These are phyloP conservation scores for Dreissena rostriformis DNA, from an alignment of 1,140 invertebrate species.

Conservation along the genomic window DNA sequence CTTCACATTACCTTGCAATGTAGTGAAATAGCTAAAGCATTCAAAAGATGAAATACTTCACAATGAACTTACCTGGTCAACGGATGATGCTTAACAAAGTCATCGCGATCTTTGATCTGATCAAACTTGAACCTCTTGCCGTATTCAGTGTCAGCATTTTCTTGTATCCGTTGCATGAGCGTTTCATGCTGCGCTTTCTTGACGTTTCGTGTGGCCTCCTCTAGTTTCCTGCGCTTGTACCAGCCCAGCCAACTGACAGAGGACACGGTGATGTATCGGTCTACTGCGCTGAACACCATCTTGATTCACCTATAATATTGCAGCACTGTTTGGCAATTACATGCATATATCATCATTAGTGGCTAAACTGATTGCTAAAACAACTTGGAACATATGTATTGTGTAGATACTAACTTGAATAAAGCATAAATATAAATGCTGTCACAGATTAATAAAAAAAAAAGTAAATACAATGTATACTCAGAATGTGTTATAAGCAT, in stretches of 20 bases:
- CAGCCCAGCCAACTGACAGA: slow-evolving; percentile 53
- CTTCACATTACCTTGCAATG: no score
- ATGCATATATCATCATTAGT: no score
- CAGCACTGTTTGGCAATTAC: neutral
- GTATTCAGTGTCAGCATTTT: slow-evolving; percentile 75
- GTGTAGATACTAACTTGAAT: no score
- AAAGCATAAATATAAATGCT: neutral
- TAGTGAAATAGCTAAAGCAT: no score
- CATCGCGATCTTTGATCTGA: slow-evolving; percentile 70
- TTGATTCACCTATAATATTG: slow-evolving; percentile 59
- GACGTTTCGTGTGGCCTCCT: slow-evolving; percentile 68
- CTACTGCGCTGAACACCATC: slow-evolving; percentile 52
- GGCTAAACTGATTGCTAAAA: no score
- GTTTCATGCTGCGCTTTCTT: slow-evolving; percentile 68
- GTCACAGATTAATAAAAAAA: neutral
- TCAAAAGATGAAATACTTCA: no score
- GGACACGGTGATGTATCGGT: slow-evolving; percentile 44
- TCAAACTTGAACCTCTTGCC: slow-evolving; percentile 72
- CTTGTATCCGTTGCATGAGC: slow-evolving; percentile 66
- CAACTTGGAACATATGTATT: no score
- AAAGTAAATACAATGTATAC: no score
- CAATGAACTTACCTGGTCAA: slow-evolving; percentile 63
- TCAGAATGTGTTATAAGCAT: no score
- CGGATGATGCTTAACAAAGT: slow-evolving; percentile 72
- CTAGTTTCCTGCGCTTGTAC: slow-evolving; percentile 46